Base-by-base conservation (phyloP, 2,113 vertebrate genomes). In the Leucoraja erinaceus region DNA sequence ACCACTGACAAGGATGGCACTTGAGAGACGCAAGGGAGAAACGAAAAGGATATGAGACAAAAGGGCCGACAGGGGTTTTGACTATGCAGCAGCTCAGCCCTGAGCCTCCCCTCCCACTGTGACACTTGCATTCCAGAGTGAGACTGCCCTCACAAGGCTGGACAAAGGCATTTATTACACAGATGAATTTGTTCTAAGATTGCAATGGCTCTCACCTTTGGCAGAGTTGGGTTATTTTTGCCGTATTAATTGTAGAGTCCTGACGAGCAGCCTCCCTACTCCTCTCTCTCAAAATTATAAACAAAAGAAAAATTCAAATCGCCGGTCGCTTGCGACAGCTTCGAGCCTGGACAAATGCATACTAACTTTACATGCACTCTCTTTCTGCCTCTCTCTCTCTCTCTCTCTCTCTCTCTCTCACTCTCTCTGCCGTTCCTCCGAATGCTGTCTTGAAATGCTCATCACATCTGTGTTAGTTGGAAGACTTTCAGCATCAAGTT, bases 141-240 rank as follows among this genome's bases (percentile, higher is more conserved):
- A 95, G 93, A 94, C 95, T 95, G 95, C 95, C 95, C 94, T 95
- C 94, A 84, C 95, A 95, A 94, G 94, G 95, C 93, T 93, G 95
- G 94, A 96, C 95, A 95, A 96, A 95, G 95, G 94, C 95, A 91
- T 94, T 94, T 95, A 94, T 95, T 95, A 95, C 95, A 96, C 93
- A 94, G 95, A 96, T 95, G 95, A 96, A 96, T 95, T 95, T 94
- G 95, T 95, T 94, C 95, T 95, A 96, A 95, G 94, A 96, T 95
- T 95, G 94, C 95, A 95, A 94, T 95, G 95, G 63, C 59, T 68
- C 94, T 96, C 96, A 96, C 96, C 96, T 96, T 95, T 95, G 96
- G 94, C 94, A 72, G 93, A 93, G 94, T 95, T 59, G 92, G n/a
- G 7, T 74, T 79, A n/a, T 77, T 75, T 77, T 47, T 74, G 10